A percentile compares a stretch with the other conserved stretches of the same genome.
Evolutionary conservation across 2,888 invertebrate genomes (phyloP).

Genomic region (Cantharis rustica): DNA sequence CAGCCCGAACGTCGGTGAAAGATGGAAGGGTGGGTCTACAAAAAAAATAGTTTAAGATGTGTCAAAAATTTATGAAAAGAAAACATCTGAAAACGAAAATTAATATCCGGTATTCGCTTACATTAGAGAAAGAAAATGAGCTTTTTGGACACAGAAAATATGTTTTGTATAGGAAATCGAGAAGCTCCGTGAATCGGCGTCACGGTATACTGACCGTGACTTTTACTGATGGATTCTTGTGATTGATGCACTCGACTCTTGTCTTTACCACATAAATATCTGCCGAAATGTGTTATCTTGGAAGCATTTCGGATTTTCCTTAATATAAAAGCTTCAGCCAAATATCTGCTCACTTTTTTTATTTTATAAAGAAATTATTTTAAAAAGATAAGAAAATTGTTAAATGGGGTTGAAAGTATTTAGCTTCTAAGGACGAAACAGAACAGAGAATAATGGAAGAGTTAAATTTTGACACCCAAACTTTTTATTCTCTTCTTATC

Average conservation of each 20-base stretch:
- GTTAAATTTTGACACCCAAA: background rate
- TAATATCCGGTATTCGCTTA: background rate
- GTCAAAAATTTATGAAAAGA: background rate
- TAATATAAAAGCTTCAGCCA: background rate
- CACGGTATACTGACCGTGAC: slow-evolving; percentile 11
- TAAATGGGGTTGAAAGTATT: slow-evolving; percentile 26
- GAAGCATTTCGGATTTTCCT: background rate
- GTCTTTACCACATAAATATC: slow-evolving; percentile 16
- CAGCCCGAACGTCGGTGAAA: background rate
- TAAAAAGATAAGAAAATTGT: slow-evolving; percentile 20
- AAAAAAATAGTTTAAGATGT: background rate
- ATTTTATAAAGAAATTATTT: slow-evolving; percentile 14
- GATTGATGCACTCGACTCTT: slow-evolving; percentile 12
- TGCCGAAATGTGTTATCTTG: background rate
- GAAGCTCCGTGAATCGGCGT: slow-evolving; percentile 6
- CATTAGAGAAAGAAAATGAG: background rate
- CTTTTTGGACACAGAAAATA: slow-evolving; percentile 1
- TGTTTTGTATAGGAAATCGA: slow-evolving; percentile 9
- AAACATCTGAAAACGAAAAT: background rate
- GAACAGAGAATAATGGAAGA: slow-evolving; percentile 5
- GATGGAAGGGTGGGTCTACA: background rate
- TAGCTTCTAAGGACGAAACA: slow-evolving; percentile 18
- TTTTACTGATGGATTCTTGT: slow-evolving; percentile 10
- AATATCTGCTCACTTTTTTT: slow-evolving; percentile 6
- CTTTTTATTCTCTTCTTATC: background rate